Evolutionary conservation across 2,797 vertebrate genomes (phyloP).

Genomic region (Anabacerthia variegaticeps): DNA sequence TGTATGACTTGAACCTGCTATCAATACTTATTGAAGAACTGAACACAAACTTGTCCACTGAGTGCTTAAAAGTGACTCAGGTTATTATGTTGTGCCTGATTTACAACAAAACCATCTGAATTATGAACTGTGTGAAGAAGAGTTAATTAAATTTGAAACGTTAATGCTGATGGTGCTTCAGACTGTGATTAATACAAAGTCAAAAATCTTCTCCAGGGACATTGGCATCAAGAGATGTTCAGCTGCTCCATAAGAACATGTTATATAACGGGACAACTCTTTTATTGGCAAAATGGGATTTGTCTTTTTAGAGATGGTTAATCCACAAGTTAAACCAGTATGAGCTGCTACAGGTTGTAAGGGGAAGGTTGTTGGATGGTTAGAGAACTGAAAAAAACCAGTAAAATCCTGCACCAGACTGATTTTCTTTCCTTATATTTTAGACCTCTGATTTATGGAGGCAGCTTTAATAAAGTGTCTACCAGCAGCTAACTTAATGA

Average conservation of each 20-base stretch:
- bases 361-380: background rate
- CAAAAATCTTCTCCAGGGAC: background rate
- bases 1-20: constrained; percentile 2
- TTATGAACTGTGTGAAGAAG: background rate
- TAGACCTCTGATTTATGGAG: background rate
- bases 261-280: background rate
- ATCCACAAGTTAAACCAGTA: background rate
- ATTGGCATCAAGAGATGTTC: background rate
- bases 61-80: constrained; percentile 18
- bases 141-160: constrained; percentile 37
- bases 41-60: background rate
- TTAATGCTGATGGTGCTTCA: background rate
- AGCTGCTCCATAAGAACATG: background rate
- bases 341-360: background rate
- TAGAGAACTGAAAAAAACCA: background rate
- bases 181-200: constrained; percentile 5
- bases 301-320: background rate
- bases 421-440: background rate
- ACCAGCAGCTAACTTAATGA: background rate
- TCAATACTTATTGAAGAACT: constrained; percentile 40
- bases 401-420: background rate
- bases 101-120: constrained; percentile 34
- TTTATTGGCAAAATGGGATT: background rate
- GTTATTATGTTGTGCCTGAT: constrained; percentile 45
- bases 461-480: background rate